Percentiles rank a stretch among this genome's conserved stretches.
These are phyloP conservation scores for Microtus oregoni DNA, from an alignment of 2,113 vertebrate genomes.

Conservation along the genomic window DNA sequence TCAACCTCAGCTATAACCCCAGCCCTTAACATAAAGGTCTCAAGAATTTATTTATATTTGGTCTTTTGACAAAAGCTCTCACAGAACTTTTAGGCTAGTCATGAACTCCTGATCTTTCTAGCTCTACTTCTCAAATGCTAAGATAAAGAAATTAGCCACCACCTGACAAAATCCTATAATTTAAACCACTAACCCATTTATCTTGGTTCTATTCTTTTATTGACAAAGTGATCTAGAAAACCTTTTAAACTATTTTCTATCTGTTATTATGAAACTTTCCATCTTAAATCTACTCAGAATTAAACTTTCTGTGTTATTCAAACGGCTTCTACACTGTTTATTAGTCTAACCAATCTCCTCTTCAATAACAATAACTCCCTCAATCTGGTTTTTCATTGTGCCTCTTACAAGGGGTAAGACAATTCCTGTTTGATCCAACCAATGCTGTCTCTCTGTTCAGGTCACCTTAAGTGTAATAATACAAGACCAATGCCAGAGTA, in stretches of 20 bases:
- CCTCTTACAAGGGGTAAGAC: constrained; percentile 57
- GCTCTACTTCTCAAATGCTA: not conserved
- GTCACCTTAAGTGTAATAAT: constrained; percentile 42
- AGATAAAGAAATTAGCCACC: not conserved
- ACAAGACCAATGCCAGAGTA: not conserved
- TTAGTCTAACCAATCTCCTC: constrained; percentile 30
- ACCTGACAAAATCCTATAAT: not conserved
- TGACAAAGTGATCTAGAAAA: not conserved
- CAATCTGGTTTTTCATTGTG: constrained; percentile 11
- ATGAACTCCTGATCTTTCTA: not conserved
- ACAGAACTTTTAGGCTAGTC: not conserved
- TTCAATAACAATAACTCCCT: not conserved
- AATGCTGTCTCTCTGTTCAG: not conserved
- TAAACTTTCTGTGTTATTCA: constrained; percentile 32
- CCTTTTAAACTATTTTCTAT: constrained; percentile 44
- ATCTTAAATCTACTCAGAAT: constrained; percentile 45
- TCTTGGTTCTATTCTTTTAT: constrained; percentile 3
- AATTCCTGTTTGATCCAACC: constrained; percentile 55
- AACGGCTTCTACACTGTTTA: not conserved
- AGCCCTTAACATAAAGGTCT: not conserved
- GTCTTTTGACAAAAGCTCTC: not conserved
- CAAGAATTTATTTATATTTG: not conserved
- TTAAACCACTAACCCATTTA: constrained; percentile 32
- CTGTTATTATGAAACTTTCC: constrained; percentile 10
- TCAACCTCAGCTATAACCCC: not conserved